Evolutionary conservation across 2,888 invertebrate species (phyloP), one percentile per base, ranked within the genome.

Genomic region (Antheraea assamensis): DNA sequence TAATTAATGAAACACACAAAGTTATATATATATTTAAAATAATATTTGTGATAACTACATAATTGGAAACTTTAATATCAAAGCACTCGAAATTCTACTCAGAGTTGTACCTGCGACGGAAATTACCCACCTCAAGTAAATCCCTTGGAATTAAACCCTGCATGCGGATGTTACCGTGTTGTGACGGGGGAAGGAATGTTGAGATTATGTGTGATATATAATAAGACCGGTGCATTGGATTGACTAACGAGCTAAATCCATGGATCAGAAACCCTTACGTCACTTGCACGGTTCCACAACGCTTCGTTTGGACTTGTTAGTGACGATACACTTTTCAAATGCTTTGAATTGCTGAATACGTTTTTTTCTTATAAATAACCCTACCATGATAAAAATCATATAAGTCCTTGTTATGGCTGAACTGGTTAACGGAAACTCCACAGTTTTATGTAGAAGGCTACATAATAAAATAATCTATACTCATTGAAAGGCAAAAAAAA

Each of bases 241-340:
- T 73, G 75, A 10, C 42, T 73, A 80, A 76, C 77, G 77, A 78
- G 76, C 75, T 81, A 82, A 84, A 82, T 82, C 77, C 71, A 70
- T 76, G 78, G 79, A 84, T 85, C 82, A 80, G 78, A 74, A 76
- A 70, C 72, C 77, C 77, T 78, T 76, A 76, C 75, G 79, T 79
- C 84, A 85, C 83, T 82, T 84, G 81, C 79, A 72, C 75, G 75
- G 74, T 77, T 78, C 78, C 73, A 78, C 77, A 81, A 83, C 78
- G 76, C 79, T 75, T 77, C 81, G 83, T 85, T 85, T 85, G 80
- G 83, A 79, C 81, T 83, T 83, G 83, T 83, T 83, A 78, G 77
- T 76, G 75, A 64, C 21, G 66, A 72, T 72, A 76, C 77, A 72
- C 72, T 75, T 74, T 70, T 70, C 55, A 79, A 49, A 19, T 49